These are phyloP conservation scores for Lophius americanus DNA, from an alignment of 2,797 vertebrate genomes.

Conservation along the genomic window DNA sequence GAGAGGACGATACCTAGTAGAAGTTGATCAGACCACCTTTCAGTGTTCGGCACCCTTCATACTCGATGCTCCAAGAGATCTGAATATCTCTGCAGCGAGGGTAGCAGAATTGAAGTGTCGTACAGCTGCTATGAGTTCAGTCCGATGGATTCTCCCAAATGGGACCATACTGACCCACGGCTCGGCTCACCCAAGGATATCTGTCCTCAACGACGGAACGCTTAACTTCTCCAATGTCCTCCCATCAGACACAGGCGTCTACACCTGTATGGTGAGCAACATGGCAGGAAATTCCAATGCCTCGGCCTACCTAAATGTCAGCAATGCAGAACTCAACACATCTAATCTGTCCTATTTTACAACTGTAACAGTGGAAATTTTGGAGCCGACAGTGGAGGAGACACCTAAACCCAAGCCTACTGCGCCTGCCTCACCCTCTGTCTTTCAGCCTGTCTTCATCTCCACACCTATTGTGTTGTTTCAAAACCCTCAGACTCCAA, in stretches of 20 bases:
- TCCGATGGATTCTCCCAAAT: conserved; percentile 94
- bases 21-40: conserved; percentile 94
- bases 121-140: conserved; percentile 94
- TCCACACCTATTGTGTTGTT: conserved; percentile 95
- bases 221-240: conserved; percentile 95
- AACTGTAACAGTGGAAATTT: conserved; percentile 94
- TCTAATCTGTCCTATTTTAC: conserved; percentile 98
- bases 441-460: conserved; percentile 95
- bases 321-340: conserved; percentile 95
- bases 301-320: conserved; percentile 96
- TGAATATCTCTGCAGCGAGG: conserved; percentile 95
- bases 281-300: conserved; percentile 97
- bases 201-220: conserved; percentile 94
- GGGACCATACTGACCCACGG: conserved; percentile 94
- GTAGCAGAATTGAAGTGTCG: conserved; percentile 94
- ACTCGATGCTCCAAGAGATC: conserved; percentile 91
- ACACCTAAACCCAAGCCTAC: conserved; percentile 90
- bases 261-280: conserved; percentile 98
- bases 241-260: conserved; percentile 90
- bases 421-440: conserved; percentile 90
- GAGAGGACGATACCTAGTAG: conserved; percentile 92
- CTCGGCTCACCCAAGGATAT: conserved; percentile 91
- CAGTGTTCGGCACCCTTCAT: conserved; percentile 97
- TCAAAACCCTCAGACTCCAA: conserved; percentile 90
- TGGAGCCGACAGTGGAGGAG: conserved; percentile 90